These are phyloP conservation scores for Allolobophora icterica DNA, from an alignment of 2,888 invertebrate species.

Conservation along the genomic window DNA sequence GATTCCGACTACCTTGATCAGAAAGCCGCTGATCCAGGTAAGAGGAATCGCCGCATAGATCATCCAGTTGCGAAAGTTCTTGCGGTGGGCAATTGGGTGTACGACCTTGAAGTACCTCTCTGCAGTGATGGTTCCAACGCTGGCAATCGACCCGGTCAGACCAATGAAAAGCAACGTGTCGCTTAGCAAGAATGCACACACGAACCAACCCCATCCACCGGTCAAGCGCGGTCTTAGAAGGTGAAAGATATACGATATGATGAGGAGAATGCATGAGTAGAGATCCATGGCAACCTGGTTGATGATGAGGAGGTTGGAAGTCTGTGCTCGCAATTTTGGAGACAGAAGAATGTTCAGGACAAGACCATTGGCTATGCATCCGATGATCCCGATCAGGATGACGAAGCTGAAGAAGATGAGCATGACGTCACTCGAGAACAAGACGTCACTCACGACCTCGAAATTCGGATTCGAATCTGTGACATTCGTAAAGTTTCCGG, in stretches of 20 bases:
- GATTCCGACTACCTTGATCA: neutral
- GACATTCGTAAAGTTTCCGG: neutral
- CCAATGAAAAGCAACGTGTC: conserved; percentile 12
- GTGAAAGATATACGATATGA: neutral
- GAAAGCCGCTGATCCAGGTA: conserved; percentile 22
- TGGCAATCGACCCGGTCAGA: conserved; percentile 25
- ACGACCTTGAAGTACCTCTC: conserved; percentile 30
- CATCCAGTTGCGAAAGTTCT: conserved; percentile 29
- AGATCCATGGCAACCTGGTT: conserved; percentile 26
- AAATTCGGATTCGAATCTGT: neutral
- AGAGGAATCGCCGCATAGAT: neutral
- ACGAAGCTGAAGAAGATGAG: neutral
- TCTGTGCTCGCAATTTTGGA: neutral
- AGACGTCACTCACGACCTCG: neutral
- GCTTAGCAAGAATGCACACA: neutral
- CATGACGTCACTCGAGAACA: conserved; percentile 25
- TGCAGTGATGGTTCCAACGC: conserved; percentile 7
- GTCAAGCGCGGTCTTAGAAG: neutral
- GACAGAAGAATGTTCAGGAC: neutral
- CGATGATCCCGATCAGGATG: conserved; percentile 3
- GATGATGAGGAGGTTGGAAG: conserved; percentile 19
- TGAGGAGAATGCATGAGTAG: conserved; percentile 14
- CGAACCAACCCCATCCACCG: neutral
- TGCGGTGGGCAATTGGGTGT: conserved; percentile 28
- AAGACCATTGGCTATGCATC: conserved; percentile 24